Percentiles rank a stretch among this genome's conserved stretches.
phyloP scores from a whole-genome alignment of 2,888 invertebrate genomes.

The Rhamnusium bicolor region DNA sequence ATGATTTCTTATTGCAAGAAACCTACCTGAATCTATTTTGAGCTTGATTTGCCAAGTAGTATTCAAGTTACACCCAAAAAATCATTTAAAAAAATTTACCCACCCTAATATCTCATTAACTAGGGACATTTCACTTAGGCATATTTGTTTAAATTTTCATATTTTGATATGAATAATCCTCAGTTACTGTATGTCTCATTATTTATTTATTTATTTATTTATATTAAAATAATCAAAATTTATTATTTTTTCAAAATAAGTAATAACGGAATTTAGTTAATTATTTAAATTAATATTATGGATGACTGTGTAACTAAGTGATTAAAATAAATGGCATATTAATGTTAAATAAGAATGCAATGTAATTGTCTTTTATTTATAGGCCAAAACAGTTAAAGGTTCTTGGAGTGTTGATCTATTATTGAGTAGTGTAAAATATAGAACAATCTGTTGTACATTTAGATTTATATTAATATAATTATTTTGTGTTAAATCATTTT shows the following conservation, averaged over 20 bases:
- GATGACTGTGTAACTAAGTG: not conserved
- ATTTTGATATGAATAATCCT: too few relatives aligned
- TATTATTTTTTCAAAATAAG: not conserved
- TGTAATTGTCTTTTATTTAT: constrained; percentile 39
- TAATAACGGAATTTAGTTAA: constrained; percentile 24
- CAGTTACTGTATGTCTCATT: too few relatives aligned
- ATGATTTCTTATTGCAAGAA: too few relatives aligned
- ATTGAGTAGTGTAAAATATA: constrained; percentile 31
- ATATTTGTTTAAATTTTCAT: too few relatives aligned
- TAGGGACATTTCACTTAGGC: too few relatives aligned
- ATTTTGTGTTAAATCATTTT: constrained; percentile 25
- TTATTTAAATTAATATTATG: constrained; percentile 2
- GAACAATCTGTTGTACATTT: constrained; percentile 27
- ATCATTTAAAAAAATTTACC: too few relatives aligned
- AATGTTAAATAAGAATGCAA: not conserved
- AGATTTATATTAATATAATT: constrained; percentile 34
- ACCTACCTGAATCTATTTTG: too few relatives aligned
- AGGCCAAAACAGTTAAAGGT: constrained; percentile 21
- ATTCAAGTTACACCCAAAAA: too few relatives aligned
- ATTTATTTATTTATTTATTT: too few relatives aligned
- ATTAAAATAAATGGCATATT: constrained; percentile 12
- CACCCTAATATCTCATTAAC: too few relatives aligned
- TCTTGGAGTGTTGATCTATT: constrained; percentile 21
- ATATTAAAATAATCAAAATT: too few relatives aligned
- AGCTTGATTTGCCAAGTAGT: too few relatives aligned